Base-by-base conservation (phyloP, 2,888 invertebrate genomes). In the Esperia sulphurella region DNA sequence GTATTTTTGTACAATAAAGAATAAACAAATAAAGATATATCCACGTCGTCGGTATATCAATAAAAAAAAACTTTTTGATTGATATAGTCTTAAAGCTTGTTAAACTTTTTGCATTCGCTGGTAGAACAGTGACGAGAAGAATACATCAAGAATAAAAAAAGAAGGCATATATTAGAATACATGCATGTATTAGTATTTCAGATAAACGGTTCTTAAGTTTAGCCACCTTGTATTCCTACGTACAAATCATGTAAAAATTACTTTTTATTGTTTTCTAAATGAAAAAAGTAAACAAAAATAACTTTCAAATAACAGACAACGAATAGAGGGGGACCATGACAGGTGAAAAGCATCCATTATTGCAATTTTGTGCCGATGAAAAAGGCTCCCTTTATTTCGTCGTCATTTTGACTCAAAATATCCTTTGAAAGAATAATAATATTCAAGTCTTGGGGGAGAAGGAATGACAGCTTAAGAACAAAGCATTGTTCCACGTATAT, bases 331-430 rank as follows among this genome's bases (percentile, higher is more conserved):
- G 62, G 61, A 65, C 61, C 62, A 68, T 72, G 79, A 77, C 75
- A 78, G 75, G 72, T 75, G 71, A 71, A 74, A 74, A 72, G 67
- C 68, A 64, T 68, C 71, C 65, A 72, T 80, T 77, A 74, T 76
- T 69, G 61, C 61, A 60, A 71, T 73, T 68, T 62, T 59, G 61
- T 60, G 63, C 63, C 71, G 71, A 72, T 68, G 65, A 74, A 71
- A 69, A 62, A 55, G 49, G 48, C 61, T 63, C 58, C 63, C 64
- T 68, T 72, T 72, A 71, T 71, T 72, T 65, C 55, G 54, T 60
- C 57, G 57, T 49, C 53, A 52, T 59, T 60, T 63, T 61, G 48
- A 54, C 51, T 57, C 61, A 67, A 68, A 65, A 75, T 68, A 69
- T 66, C 64, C 53, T 69, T 71, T 67, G 64, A 67, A 68, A 72